Base-by-base conservation (phyloP, 2,113 vertebrate species). In the Nothobranchius kuhntae region DNA sequence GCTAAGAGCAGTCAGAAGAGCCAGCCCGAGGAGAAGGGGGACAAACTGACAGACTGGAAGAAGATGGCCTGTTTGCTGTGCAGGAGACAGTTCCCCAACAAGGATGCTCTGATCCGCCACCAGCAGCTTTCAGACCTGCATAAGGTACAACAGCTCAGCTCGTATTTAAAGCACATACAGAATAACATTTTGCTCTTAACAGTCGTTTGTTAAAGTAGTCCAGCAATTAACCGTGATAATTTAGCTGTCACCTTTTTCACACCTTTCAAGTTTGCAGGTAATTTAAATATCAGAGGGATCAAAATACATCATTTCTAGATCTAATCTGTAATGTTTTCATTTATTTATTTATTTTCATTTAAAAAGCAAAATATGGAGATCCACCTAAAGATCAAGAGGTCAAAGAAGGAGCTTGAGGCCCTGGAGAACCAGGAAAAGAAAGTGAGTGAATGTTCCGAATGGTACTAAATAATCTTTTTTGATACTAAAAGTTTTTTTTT, bases 341-440 rank as follows among this genome's bases (percentile, higher is more conserved):
- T 21, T 21, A 21, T 21, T 21, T 21, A 21, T 21, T 21, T 21
- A 21, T 56, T 75, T 3, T 47, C 74, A 2, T 75, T 35, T 61
- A 83, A 63, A 78, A 87, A 99, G 97, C 96, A 98, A 99, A 99
- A 99, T 86, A 93, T 99, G 90, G 96, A 98, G 80, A 97, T 98
- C 74, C 96, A 98, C 53, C 91, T 95, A 66, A 98, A 98, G 91
- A 98, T 98, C 77, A 98, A 95, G 86, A 93, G 89, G 73, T 98
- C 98, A 0, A 96, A 98, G 82, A 96, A 94, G 83, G 96, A 99
- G 14, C 89, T 99, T 17, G 96, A 96, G 0, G 98, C 96, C 55
- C 88, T 99, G 79, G 95, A 99, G 90, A 95, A 95, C 82, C 94
- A 95, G 88, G 98, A 98, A 78, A 95, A 94, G 75, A 82, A 93